Base-by-base conservation (phyloP, 2,113 vertebrate genomes). In the Platichthys stellatus region DNA sequence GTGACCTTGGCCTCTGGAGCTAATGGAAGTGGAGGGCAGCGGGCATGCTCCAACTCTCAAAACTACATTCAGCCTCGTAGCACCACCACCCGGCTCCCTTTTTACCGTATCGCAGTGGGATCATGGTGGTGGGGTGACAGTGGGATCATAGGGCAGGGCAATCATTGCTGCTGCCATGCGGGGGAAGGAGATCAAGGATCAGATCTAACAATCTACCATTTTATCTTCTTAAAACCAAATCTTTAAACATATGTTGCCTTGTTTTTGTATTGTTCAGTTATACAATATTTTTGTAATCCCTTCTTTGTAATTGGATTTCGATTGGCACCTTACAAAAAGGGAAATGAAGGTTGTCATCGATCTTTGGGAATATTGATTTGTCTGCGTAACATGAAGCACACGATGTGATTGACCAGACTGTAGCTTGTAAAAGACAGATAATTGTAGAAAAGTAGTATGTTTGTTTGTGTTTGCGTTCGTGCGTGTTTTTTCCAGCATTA, bases 1-100 rank as follows among this genome's bases (percentile, higher is more conserved):
- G 38, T 95, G 94, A 94, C 94, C 93, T 95, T 94, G 93, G 89
- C 89, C 85, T 81, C 53, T 78, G 80, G 24, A 60, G 74, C 89
- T 94, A 94, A 94, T 95, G 92, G 93, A 93, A 80, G 80, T 88
- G 78, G 89, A 92, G 93, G 89, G 79, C 89, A 58, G 40, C 31
- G 31, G 31, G 6, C 31, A 31, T 31, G 74, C 65, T 64, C 24
- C 51, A 12, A 0, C 70, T 43, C 17, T 11, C 57, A 63, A 82
- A 5, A 7, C 47, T 17, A 51, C 47, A 17, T 5, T 18, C 47
- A 1, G 4, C 47, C 51, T 59, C 62, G 26, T 4, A 10, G 6
- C 35, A 12, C 11, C 40, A 13, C 57, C 43, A 51, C 54, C 20
- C 49, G 45, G 26, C 49, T 12, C 20, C 15, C 70, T 80, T 69